A percentile compares a stretch with the other conserved stretches of the same genome.
Evolutionary conservation across 2,888 invertebrate species (phyloP).

Genomic region (Epsilonema sp.): DNA sequence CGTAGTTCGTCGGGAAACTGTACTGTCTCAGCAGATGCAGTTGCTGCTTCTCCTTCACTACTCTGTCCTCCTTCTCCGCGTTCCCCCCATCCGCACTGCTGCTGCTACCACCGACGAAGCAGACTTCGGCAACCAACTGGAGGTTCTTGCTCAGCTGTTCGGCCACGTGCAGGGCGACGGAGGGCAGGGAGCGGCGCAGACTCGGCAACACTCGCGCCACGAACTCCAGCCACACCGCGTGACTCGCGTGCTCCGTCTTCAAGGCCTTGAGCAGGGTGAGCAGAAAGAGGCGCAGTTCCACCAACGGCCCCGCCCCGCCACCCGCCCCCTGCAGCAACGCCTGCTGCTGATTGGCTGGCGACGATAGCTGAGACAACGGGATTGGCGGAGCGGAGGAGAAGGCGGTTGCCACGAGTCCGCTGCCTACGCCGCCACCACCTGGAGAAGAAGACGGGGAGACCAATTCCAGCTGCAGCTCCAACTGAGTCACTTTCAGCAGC

Average conservation of each 20-base stretch:
- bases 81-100: no score
- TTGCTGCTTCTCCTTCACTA: no score
- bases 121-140: no score
- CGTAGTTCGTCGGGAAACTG: constrained; percentile 17
- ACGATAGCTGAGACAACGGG: no score
- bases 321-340: not conserved
- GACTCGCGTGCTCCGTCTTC: constrained; percentile 36
- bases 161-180: constrained; percentile 53
- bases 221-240: constrained; percentile 61
- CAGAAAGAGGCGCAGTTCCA: constrained; percentile 59
- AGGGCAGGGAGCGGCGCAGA: constrained; percentile 50
- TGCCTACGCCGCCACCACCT: no score
- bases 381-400: no score
- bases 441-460: no score
- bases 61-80: no score
- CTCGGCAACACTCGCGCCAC: constrained; percentile 59
- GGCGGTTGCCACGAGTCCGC: no score
- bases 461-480: constrained; percentile 12
- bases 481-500: constrained; percentile 17
- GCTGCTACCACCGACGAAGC: no score
- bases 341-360: not conserved
- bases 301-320: constrained; percentile 15
- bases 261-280: constrained; percentile 55
- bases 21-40: no score
- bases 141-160: constrained; percentile 58